phyloP scores from a whole-genome alignment of 2,797 vertebrate genomes.

The Sorex maritimensis region DNA sequence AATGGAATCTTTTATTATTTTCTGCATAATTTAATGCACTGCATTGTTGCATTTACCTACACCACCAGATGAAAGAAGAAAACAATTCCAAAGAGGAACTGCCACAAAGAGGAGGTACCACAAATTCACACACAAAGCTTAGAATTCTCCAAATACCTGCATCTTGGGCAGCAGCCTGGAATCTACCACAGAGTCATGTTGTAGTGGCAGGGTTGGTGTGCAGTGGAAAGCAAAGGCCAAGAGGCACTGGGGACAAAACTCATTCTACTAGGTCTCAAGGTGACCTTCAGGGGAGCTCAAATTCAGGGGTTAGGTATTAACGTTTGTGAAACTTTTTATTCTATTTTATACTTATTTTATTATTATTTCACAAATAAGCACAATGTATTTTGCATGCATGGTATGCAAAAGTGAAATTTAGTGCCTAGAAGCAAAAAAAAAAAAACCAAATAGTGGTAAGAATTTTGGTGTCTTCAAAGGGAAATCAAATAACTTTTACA shows the following conservation, averaged over 20 bases:
- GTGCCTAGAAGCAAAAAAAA: conserved; percentile 14
- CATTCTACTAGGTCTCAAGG: neutral
- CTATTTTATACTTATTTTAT: neutral
- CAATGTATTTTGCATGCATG: neutral
- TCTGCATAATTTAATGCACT: conserved; percentile 22
- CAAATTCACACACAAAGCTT: neutral
- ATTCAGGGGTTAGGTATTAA: neutral
- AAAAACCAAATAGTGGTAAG: neutral
- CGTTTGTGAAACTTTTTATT: neutral
- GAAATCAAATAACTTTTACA: conserved; percentile 25
- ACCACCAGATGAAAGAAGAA: neutral
- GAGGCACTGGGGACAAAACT: neutral
- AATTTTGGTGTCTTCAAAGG: conserved; percentile 18
- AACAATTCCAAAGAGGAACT: neutral
- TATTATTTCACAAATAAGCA: conserved; percentile 15
- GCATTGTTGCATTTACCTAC: conserved; percentile 3
- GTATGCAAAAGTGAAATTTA: conserved; percentile 41
- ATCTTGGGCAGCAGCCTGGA: neutral
- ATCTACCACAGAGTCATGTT: neutral
- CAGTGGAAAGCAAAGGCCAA: neutral
- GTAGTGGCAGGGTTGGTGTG: neutral
- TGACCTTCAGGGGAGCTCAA: conserved; percentile 1
- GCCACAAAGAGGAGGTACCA: neutral
- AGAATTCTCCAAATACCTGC: neutral
- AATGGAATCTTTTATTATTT: conserved; percentile 7